Evolutionary conservation across 1,140 invertebrate genomes (phyloP).

Genomic region (Drosophila melanogaster): Release_6_plus_ISO1_MT NT_033779.5:7163001-7163500

Average conservation of each 20-base stretch:
- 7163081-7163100: conserved; percentile 29
- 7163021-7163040: conserved; percentile 61
- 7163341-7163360: conserved; percentile 42
- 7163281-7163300: conserved; percentile 14
- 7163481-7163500: background rate
- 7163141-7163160: conserved; percentile 17
- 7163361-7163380: conserved; percentile 83
- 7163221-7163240: conserved; percentile 81
- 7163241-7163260: conserved; percentile 38
- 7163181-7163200: conserved; percentile 47
- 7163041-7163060: conserved; percentile 63
- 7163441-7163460: conserved; percentile 10
- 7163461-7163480: background rate
- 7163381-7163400: conserved; percentile 81
- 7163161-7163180: conserved; percentile 56
- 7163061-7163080: conserved; percentile 33
- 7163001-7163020: conserved; percentile 74
- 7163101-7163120: conserved; percentile 24
- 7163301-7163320: conserved; percentile 10
- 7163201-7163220: conserved; percentile 70
- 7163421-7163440: conserved; percentile 31
- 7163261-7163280: too few species aligned
- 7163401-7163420: conserved; percentile 73
- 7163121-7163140: background rate
- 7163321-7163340: background rate